Conservation (phyloP, 2,888 invertebrate species). For the Chrysolina americana region DNA sequence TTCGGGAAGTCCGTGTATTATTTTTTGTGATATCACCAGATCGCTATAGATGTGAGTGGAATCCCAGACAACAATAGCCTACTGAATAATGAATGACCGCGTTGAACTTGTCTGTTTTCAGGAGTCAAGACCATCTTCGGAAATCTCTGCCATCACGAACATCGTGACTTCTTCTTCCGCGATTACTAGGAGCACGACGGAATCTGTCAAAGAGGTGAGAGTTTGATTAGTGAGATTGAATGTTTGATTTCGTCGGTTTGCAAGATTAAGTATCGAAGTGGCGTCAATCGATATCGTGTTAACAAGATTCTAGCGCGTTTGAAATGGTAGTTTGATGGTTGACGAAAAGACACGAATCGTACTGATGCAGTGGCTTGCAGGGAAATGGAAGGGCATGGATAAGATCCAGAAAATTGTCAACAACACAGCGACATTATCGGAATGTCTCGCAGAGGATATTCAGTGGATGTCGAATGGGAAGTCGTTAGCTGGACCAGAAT, state of each 20-base stretch:
- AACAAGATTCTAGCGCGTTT: no score
- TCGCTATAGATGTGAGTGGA: not conserved
- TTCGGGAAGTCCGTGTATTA: not conserved
- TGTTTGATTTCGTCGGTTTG: not conserved
- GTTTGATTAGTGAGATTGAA: not conserved
- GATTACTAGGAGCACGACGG: slow-evolving; percentile 21
- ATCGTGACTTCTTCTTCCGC: slow-evolving; percentile 56
- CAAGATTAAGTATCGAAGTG: not conserved
- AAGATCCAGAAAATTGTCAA: no score
- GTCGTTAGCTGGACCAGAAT: no score
- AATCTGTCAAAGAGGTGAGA: slow-evolving; percentile 40
- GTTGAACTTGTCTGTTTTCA: slow-evolving; percentile 56
- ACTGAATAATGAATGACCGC: slow-evolving; percentile 44
- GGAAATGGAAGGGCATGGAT: no score
- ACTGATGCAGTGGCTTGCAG: no score
- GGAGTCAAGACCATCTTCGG: slow-evolving; percentile 61
- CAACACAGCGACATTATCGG: no score
- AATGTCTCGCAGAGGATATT: no score
- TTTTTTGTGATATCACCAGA: not conserved
- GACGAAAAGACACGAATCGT: no score
- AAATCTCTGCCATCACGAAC: slow-evolving; percentile 53
- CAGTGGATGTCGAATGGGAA: no score
- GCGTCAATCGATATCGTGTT: no score
- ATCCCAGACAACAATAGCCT: slow-evolving; percentile 23
- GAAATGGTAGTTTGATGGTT: no score